Evolutionary conservation across 2,113 vertebrate species (phyloP).

Genomic region (Illadopsis cleaveri): DNA sequence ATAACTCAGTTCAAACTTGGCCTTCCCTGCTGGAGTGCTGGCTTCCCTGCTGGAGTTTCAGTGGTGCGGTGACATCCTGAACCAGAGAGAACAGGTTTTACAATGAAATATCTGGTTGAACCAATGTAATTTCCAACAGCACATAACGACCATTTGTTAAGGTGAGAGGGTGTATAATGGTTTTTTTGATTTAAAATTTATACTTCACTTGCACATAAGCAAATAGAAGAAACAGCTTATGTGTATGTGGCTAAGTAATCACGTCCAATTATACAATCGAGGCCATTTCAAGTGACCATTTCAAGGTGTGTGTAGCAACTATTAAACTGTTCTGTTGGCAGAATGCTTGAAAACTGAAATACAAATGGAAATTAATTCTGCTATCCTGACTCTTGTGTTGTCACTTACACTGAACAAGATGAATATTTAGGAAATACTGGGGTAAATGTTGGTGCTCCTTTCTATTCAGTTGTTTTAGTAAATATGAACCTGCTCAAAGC

Average conservation of each 20-base stretch:
- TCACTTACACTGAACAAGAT: neutral
- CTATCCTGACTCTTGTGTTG: neutral
- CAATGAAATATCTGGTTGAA: neutral
- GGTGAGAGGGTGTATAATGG: fast-evolving
- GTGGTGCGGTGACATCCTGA: neutral
- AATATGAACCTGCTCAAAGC: neutral
- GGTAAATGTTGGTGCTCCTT: neutral
- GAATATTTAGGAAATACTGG: neutral
- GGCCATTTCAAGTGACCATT: neutral
- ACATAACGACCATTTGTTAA: neutral
- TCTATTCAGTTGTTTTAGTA: neutral
- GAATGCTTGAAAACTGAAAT: neutral
- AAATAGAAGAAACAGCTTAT: neutral
- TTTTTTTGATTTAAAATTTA: neutral
- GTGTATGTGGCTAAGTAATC: neutral
- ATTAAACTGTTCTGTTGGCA: neutral
- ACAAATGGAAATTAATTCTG: neutral
- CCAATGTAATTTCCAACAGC: neutral
- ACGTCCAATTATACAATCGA: neutral
- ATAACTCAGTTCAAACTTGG: neutral
- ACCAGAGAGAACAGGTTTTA: neutral
- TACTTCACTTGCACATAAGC: neutral
- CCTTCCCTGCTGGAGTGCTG: neutral
- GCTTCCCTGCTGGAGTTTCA: neutral
- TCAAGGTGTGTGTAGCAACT: neutral